phyloP scores from a whole-genome alignment of 1,140 invertebrate species.

The Brachionus manjavacas region DNA sequence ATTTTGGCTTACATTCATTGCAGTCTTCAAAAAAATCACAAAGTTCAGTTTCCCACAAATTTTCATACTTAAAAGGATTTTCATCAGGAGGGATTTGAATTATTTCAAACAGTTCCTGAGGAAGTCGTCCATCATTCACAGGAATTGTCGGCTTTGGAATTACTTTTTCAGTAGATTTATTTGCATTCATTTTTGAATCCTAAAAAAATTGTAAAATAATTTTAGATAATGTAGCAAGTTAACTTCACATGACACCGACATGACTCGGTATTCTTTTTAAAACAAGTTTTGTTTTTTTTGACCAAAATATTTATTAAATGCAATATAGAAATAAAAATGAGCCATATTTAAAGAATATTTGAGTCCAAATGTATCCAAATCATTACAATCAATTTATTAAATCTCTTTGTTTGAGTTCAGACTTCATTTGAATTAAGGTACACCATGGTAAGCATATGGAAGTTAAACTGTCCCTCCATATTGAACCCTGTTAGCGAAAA shows the following conservation, averaged over 20 bases:
- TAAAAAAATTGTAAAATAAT: too few relatives aligned
- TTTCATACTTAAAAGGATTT: slow-evolving; percentile 36
- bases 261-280: background rate
- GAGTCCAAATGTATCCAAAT: background rate
- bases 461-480: slow-evolving; percentile 28
- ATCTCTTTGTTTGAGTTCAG: slow-evolving; percentile 4
- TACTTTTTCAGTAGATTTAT: background rate
- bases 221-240: too few relatives aligned
- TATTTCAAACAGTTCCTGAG: slow-evolving; percentile 39
- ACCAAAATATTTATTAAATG: too few relatives aligned
- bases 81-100: slow-evolving; percentile 40
- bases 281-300: background rate
- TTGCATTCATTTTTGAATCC: background rate
- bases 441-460: slow-evolving; percentile 24
- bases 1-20: background rate
- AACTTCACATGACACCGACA: background rate
- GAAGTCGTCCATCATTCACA: slow-evolving; percentile 5
- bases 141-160: slow-evolving; percentile 17
- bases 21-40: slow-evolving; percentile 42
- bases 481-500: background rate
- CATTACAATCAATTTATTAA: background rate
- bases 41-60: slow-evolving; percentile 35
- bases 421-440: slow-evolving; percentile 35
- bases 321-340: too few relatives aligned
- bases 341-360: too few relatives aligned